Evolutionary conservation across 2,797 vertebrate genomes (phyloP).

Genomic region (Lepus oiostolus): DNA sequence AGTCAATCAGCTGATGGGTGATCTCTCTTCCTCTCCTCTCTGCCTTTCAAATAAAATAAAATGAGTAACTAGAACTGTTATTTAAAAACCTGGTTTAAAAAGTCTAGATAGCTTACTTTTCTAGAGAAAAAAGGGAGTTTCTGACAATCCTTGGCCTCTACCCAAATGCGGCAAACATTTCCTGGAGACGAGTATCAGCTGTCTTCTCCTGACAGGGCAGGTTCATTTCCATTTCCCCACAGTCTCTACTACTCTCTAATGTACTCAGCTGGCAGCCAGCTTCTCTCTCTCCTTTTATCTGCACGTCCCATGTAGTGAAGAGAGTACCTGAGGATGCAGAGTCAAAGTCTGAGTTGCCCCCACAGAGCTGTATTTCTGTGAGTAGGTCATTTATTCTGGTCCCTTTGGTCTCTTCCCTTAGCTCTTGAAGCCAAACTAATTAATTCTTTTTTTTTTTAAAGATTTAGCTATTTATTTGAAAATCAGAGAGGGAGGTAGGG

Average conservation of each 20-base stretch:
- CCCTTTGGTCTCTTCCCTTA: neutral
- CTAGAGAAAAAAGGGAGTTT: neutral
- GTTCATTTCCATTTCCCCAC: neutral
- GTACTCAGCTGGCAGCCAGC: neutral
- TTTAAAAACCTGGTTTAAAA: neutral
- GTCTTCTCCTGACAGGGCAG: neutral
- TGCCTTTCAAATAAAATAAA: too few species aligned
- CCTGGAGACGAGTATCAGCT: neutral
- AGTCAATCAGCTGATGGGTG: too few species aligned
- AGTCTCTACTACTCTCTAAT: neutral
- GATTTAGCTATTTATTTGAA: too few species aligned
- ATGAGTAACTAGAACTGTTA: too few species aligned
- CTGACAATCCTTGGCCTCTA: neutral
- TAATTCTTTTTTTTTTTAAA: too few species aligned
- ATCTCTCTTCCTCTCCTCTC: too few species aligned
- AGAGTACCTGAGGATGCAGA: neutral
- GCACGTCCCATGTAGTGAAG: neutral
- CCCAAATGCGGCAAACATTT: neutral
- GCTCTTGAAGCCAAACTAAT: constrained; percentile 8
- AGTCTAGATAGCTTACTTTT: neutral
- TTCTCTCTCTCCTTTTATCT: neutral
- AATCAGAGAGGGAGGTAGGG: too few species aligned
- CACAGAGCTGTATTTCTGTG: neutral
- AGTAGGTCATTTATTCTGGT: neutral
- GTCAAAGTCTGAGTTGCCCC: neutral